Percentiles rank a stretch among this genome's conserved stretches.
phyloP scores from a whole-genome alignment of 30 jellyfish, hydroid and myxozoan genomes.

The Nemopilema nomurai region DNA sequence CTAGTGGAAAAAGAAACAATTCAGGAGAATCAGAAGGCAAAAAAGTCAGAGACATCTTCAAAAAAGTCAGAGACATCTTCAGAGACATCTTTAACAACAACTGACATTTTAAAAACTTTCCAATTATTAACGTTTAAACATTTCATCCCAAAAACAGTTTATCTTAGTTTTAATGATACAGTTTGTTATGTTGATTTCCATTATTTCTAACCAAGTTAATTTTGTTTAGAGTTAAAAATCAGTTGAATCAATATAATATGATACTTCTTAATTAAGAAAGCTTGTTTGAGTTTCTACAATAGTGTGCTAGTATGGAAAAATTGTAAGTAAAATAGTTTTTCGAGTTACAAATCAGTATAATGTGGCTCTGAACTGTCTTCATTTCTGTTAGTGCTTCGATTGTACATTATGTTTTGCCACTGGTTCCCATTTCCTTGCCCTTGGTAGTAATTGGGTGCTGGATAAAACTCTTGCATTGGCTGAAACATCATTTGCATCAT shows the following conservation, averaged over 20 bases:
- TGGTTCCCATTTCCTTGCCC: not conserved
- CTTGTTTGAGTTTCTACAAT: conserved; percentile 18
- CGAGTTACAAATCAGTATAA: not conserved
- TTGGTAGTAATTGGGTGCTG: conserved; percentile 25
- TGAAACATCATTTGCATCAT: conserved; percentile 19
- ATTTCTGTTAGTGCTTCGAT: not conserved
- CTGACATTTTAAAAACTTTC: conserved; percentile 14
- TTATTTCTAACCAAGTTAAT: conserved; percentile 18
- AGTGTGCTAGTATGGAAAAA: conserved; percentile 21
- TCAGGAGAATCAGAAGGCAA: conserved; percentile 40
- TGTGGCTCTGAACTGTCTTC: conserved; percentile 4
- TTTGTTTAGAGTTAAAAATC: conserved; percentile 13
- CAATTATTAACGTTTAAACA: conserved; percentile 18
- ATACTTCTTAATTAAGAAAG: conserved; percentile 18
- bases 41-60: conserved; percentile 17
- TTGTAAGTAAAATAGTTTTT: conserved; percentile 8
- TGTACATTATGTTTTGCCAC: not conserved
- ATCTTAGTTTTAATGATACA: conserved; percentile 18
- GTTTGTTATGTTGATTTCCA: conserved; percentile 21
- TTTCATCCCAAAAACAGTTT: conserved; percentile 21
- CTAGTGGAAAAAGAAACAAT: not conserved
- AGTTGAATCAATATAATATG: conserved; percentile 18
- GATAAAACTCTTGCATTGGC: conserved; percentile 27
- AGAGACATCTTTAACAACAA: conserved; percentile 15
- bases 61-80: conserved; percentile 11